phyloP scores from a whole-genome alignment of 2,797 vertebrate genomes.

The Gymnoscopelus braueri region DNA sequence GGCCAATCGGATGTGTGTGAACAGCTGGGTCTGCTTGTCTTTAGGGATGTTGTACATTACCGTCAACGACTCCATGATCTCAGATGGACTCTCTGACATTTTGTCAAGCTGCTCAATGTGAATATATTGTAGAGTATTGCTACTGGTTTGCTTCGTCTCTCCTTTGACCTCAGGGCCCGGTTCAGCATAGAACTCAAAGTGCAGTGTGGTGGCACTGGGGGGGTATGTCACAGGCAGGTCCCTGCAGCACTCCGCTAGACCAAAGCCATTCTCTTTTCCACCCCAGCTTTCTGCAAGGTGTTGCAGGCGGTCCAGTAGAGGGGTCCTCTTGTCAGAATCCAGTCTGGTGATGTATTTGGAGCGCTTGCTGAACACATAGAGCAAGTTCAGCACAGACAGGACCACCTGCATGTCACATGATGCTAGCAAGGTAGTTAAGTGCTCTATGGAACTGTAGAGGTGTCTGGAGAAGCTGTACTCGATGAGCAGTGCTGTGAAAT shows the following conservation, averaged over 20 bases:
- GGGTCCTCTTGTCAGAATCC: slow-evolving; percentile 94
- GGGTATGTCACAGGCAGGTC: slow-evolving; percentile 93
- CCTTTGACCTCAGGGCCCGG: slow-evolving; percentile 93
- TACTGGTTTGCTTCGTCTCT: slow-evolving; percentile 92
- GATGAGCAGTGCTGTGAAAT: slow-evolving; percentile 96
- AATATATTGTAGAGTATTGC: slow-evolving; percentile 98
- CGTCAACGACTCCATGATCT: slow-evolving; percentile 97
- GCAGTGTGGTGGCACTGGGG: slow-evolving; percentile 96
- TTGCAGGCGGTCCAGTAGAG: slow-evolving; percentile 93
- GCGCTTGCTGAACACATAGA: slow-evolving; percentile 98
- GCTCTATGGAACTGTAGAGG: slow-evolving; percentile 98
- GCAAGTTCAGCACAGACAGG: slow-evolving; percentile 95
- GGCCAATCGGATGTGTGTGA: slow-evolving; percentile 96
- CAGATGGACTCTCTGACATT: slow-evolving; percentile 97
- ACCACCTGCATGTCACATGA: slow-evolving; percentile 99
- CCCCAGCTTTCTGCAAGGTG: slow-evolving; percentile 99
- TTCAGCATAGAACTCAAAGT: slow-evolving; percentile 98
- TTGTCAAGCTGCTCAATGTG: slow-evolving; percentile 98
- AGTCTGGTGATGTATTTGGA: slow-evolving; percentile 97
- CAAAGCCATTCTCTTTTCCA: slow-evolving; percentile 96
- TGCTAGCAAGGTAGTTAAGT: slow-evolving; percentile 94
- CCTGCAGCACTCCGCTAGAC: slow-evolving; percentile 95
- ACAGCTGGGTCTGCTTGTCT: slow-evolving; percentile 97
- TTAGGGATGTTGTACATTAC: slow-evolving; percentile 98
- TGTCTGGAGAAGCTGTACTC: slow-evolving; percentile 98